Evolutionary conservation across 2,113 vertebrate species (phyloP).

Genomic region (Gallinago media): DNA sequence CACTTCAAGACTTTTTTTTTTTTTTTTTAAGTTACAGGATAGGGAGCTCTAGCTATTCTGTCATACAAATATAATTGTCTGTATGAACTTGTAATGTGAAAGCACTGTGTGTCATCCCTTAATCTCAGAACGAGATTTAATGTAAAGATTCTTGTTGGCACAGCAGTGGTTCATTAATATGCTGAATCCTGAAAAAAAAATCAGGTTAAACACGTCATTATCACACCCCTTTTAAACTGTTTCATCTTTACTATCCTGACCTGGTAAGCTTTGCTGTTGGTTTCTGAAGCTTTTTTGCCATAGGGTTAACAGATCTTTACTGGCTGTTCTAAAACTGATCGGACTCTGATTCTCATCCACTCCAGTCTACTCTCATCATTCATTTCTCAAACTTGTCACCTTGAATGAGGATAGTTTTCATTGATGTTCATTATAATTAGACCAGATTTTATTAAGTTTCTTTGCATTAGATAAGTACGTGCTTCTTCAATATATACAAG

Average conservation of each 20-base stretch:
- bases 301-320: not conserved
- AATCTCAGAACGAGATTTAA: not conserved
- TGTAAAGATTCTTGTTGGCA: not conserved
- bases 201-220: not conserved
- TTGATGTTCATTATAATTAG: not conserved
- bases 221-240: not conserved
- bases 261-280: not conserved
- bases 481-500: fast-evolving
- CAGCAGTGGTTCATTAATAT: not conserved
- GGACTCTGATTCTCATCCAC: not conserved
- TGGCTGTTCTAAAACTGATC: not conserved
- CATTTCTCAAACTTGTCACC: not conserved
- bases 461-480: not conserved
- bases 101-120: not conserved
- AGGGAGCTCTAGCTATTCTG: not conserved
- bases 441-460: not conserved
- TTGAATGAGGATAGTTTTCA: not conserved
- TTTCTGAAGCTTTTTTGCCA: not conserved
- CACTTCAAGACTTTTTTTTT: not conserved
- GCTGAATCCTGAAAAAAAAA: not conserved
- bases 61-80: not conserved
- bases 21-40: not conserved
- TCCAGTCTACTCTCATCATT: fast-evolving
- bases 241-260: not conserved
- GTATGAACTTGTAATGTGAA: not conserved